Evolutionary conservation across 2,113 vertebrate species (phyloP).

Genomic region (Rousettus leschenaultii): DNA sequence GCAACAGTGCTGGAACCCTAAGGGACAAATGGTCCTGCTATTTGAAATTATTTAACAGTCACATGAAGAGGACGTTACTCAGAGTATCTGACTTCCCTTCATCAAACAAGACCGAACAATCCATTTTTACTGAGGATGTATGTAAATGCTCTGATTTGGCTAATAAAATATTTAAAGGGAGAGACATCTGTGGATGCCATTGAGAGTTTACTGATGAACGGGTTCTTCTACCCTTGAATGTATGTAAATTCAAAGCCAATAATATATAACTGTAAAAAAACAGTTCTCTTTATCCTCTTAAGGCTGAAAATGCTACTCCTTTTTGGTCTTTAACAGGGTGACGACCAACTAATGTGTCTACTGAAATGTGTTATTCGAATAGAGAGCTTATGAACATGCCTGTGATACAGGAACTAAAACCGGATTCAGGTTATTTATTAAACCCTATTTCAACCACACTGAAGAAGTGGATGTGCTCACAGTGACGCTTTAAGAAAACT

Average conservation of each 20-base stretch:
- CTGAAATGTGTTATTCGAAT: background rate
- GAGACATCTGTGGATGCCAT: background rate
- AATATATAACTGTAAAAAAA: background rate
- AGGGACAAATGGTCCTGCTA: background rate
- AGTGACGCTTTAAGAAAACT: background rate
- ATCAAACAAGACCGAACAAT: background rate
- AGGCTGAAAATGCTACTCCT: background rate
- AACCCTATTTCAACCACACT: background rate
- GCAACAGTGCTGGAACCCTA: background rate
- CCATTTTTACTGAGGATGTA: background rate
- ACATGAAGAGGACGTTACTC: background rate
- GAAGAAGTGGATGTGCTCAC: background rate
- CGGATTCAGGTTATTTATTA: background rate
- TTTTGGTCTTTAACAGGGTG: background rate
- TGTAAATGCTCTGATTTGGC: background rate
- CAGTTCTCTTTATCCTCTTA: background rate
- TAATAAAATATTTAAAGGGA: constrained; percentile 11
- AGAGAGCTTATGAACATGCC: background rate
- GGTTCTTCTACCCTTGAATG: background rate
- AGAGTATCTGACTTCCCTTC: background rate
- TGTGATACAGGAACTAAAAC: background rate
- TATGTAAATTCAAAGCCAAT: background rate
- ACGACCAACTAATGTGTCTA: background rate
- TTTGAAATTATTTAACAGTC: background rate
- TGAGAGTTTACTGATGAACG: background rate